Conservation (phyloP, 2,797 vertebrate species). For the Microcaecilia unicolor region DNA sequence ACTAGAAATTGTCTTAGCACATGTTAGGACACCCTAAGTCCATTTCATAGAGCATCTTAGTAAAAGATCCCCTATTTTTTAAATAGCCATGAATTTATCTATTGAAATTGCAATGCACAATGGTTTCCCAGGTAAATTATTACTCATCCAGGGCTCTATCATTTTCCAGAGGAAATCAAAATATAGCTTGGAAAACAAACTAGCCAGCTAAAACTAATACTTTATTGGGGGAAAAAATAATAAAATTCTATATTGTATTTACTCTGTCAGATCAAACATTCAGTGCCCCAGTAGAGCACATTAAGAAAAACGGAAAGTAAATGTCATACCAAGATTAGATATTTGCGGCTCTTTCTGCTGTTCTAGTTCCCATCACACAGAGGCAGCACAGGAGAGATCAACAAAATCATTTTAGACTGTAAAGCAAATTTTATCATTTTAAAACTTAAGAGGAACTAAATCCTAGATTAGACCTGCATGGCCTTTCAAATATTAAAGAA, state of each 20-base stretch:
- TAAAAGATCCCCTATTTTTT: too few relatives aligned
- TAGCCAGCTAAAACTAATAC: slow-evolving; percentile 8
- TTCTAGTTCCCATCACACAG: slow-evolving; percentile 28
- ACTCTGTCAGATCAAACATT: slow-evolving; percentile 39
- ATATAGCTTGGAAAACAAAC: slow-evolving; percentile 13
- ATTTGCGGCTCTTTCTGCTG: slow-evolving; percentile 35
- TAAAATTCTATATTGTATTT: slow-evolving; percentile 13
- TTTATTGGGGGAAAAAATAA: slow-evolving; percentile 11
- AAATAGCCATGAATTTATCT: too few relatives aligned
- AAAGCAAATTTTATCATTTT: slow-evolving; percentile 36
- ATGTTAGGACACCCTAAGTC: too few relatives aligned
- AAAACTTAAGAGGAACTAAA: slow-evolving; percentile 35
- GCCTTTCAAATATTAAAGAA: slow-evolving; percentile 22
- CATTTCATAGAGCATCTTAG: too few relatives aligned
- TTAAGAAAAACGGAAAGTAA: slow-evolving; percentile 43
- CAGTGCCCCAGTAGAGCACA: slow-evolving; percentile 35
- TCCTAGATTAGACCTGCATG: slow-evolving; percentile 22
- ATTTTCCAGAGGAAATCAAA: too few relatives aligned
- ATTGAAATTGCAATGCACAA: too few relatives aligned
- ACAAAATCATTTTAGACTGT: slow-evolving; percentile 43
- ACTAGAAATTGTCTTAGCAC: too few relatives aligned
- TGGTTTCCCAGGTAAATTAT: too few relatives aligned
- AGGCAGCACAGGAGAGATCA: slow-evolving; percentile 35
- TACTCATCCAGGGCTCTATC: too few relatives aligned
- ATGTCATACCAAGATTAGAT: slow-evolving; percentile 42